Percentiles rank a stretch among this genome's conserved stretches.
These are phyloP conservation scores for Elephantulus edwardii DNA, from an alignment of 2,113 vertebrate genomes.

Conservation along the genomic window DNA sequence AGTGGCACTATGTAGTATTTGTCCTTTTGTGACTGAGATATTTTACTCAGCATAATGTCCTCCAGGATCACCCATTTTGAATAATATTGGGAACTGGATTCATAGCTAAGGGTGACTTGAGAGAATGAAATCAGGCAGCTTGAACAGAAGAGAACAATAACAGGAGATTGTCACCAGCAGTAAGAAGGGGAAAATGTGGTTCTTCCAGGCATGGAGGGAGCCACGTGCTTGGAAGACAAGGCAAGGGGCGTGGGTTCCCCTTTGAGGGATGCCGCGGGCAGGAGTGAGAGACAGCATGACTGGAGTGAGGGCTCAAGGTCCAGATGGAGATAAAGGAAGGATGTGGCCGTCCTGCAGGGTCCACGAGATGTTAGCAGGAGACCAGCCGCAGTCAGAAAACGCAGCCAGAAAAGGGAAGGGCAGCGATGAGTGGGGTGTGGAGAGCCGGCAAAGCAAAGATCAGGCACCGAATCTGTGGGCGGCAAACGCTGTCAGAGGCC, in stretches of 20 bases:
- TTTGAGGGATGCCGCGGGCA: not conserved
- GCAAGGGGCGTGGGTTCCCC: accelerated
- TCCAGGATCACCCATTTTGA: too few species aligned
- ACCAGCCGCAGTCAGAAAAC: too few species aligned
- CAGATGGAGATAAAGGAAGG: not conserved
- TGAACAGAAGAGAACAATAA: not conserved
- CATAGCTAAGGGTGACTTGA: not conserved
- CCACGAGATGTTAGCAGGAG: too few species aligned
- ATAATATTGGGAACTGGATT: not conserved
- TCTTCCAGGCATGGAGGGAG: too few species aligned
- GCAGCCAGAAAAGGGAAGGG: not conserved
- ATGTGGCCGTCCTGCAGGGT: not conserved
- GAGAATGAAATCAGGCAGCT: not conserved
- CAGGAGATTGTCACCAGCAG: not conserved
- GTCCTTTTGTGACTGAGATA: too few species aligned
- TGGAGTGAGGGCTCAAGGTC: too few species aligned
- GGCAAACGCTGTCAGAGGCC: not conserved
- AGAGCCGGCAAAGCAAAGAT: not conserved
- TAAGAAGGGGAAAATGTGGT: not conserved
- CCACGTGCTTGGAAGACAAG: not conserved
- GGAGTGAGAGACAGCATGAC: not conserved
- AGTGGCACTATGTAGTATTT: too few species aligned
- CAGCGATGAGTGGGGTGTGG: too few species aligned
- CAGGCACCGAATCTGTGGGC: not conserved
- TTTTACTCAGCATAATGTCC: too few species aligned